Conservation (phyloP, 2,113 vertebrate species). For the Pagrus major region DNA sequence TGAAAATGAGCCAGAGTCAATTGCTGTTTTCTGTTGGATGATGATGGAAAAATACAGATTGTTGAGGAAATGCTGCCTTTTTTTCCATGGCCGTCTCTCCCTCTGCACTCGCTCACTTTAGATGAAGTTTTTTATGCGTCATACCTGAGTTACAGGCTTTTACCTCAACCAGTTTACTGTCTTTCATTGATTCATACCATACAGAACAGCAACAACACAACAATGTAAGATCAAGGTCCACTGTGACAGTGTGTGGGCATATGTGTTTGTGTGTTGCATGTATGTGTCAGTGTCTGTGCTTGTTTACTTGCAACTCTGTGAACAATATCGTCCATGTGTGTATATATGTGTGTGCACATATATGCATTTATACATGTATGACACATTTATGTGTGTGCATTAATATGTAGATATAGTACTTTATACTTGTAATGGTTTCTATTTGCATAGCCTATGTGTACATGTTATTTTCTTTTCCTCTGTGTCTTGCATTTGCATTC, state of each 20-base stretch:
- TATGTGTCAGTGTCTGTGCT: neutral
- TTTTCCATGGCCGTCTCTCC: slow-evolving; percentile 15
- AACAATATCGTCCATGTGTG: neutral
- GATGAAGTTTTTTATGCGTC: slow-evolving; percentile 62
- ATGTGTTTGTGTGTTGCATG: neutral
- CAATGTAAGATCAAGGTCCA: neutral
- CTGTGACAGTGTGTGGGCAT: neutral
- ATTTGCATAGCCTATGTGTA: neutral
- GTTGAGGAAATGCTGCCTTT: neutral
- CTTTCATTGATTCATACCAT: slow-evolving; percentile 43
- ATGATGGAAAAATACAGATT: neutral
- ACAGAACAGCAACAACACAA: slow-evolving; percentile 26
- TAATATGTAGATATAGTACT: neutral
- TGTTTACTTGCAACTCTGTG: neutral
- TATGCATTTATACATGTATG: neutral
- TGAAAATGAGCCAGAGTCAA: neutral
- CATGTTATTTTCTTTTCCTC: neutral
- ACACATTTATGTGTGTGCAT: neutral
- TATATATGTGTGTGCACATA: neutral
- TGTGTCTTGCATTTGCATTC: slow-evolving; percentile 9
- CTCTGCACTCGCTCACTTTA: slow-evolving; percentile 42
- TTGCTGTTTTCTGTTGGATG: neutral
- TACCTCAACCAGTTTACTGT: slow-evolving; percentile 57
- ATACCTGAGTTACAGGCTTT: slow-evolving; percentile 53
- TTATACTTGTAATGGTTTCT: neutral